phyloP scores from a whole-genome alignment of 2,113 vertebrate species.

The Phaethon lepturus region DNA sequence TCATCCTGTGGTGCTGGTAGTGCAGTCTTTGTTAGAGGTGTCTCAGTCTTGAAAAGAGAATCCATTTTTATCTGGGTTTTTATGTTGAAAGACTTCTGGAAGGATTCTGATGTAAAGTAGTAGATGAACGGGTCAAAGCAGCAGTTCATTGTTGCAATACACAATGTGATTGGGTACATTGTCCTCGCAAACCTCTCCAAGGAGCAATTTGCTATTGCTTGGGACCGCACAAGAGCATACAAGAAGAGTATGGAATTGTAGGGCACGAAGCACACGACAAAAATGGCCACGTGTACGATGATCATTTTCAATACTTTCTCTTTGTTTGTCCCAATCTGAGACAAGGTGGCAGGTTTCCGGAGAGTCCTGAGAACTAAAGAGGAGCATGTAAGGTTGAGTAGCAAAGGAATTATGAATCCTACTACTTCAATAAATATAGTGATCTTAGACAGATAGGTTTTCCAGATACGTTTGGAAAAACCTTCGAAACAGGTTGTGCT shows the following conservation, averaged over 20 bases:
- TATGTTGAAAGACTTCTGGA: constrained; percentile 93
- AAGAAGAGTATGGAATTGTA: constrained; percentile 97
- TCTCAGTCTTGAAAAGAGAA: constrained; percentile 85
- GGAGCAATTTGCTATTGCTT: constrained; percentile 89
- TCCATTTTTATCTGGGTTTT: constrained; percentile 86
- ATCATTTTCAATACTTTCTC: constrained; percentile 95
- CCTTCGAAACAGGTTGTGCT: constrained; percentile 95
- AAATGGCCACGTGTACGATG: constrained; percentile 92
- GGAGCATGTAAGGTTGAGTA: constrained; percentile 94
- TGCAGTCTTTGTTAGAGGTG: constrained; percentile 73
- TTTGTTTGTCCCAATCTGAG: constrained; percentile 94
- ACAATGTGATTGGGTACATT: constrained; percentile 93
- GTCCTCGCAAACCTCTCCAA: constrained; percentile 92
- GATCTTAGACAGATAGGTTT: constrained; percentile 95
- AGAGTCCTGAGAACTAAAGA: constrained; percentile 93
- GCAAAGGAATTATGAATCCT: constrained; percentile 92
- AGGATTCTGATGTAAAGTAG: constrained; percentile 97
- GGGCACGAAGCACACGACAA: constrained; percentile 94
- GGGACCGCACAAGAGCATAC: constrained; percentile 93
- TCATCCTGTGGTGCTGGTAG: constrained; percentile 79
- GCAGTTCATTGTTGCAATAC: constrained; percentile 94
- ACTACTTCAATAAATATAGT: constrained; percentile 99
- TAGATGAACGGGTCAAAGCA: constrained; percentile 97
- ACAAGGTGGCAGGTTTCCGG: constrained; percentile 87
- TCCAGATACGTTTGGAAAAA: constrained; percentile 96